These are phyloP conservation scores for Ernsta delagoae DNA, from an alignment of 2,888 invertebrate genomes.

Conservation along the genomic window DNA sequence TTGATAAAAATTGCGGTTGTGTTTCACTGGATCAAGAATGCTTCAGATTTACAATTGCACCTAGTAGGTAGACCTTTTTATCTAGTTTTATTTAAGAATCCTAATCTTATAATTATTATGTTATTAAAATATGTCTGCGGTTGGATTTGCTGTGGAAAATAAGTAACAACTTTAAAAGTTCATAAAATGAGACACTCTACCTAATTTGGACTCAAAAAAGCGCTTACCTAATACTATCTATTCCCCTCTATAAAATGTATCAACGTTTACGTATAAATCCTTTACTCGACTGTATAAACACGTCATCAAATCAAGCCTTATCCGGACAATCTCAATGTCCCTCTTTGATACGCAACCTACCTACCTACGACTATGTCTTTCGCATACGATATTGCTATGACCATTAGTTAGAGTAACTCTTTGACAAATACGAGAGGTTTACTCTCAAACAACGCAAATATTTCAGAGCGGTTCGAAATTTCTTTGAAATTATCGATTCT, in stretches of 20 bases:
- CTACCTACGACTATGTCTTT: neutral
- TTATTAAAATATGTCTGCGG: no score
- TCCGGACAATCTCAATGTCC: neutral
- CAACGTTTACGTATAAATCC: neutral
- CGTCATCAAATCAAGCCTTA: slow-evolving; percentile 6
- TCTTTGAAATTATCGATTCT: neutral
- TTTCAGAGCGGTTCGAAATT: neutral
- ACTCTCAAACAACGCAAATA: neutral
- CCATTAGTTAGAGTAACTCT: slow-evolving; percentile 6
- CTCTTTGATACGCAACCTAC: neutral
- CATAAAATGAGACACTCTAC: no score
- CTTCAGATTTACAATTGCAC: no score
- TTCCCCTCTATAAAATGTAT: slow-evolving; percentile 4
- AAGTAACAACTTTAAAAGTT: no score
- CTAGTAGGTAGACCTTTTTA: no score
- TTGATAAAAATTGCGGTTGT: no score
- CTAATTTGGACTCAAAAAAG: no score
- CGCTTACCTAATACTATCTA: neutral
- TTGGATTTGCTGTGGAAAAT: no score
- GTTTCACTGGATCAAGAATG: no score
- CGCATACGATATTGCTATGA: neutral
- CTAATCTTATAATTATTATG: no score
- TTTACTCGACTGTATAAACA: neutral
- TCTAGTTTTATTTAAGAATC: no score
- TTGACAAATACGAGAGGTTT: neutral